Base-by-base conservation (phyloP, 2,888 invertebrate genomes). In the Siphonodentalium dalli region DNA sequence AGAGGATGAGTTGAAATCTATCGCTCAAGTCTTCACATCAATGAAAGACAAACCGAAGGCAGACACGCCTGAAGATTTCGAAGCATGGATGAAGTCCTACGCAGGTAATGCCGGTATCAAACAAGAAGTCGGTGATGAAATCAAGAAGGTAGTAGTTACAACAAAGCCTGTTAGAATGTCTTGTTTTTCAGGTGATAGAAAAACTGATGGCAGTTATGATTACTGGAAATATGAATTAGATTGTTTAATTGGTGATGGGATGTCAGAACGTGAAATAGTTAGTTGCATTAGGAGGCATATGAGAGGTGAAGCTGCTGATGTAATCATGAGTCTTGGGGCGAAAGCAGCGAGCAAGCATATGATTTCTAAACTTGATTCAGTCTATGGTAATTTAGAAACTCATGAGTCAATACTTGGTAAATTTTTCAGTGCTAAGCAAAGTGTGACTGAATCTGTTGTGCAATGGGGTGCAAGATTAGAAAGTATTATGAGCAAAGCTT, bases 181-280 rank as follows among this genome's bases (percentile, higher is more conserved):
- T 13, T 18, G 11, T 6, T 49, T 49, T 4, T 34, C 41, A 42
- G 50, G 50, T 8, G 42, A 42, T 35, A 42, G 37, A 23, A 40
- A 48, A 15, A 24, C 15, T n/a, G 50, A 50, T 7, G 23, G 37
- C 7, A 50, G 18, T n/a, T 50, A 40, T 46, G 41, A 46, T 41
- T 15, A 41, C 11, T 53, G 53, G 46, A 20, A 28, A 34, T 46
- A 46, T 24, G 46, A 53, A 27, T 40, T 53, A 3, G 26, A 45
- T 28, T 46, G 46, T 20, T 18, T 53, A 7, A 26, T 26, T 5
- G 31, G 34, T 6, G 45, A 45, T 18, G 43, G 43, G 13, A 35
- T 41, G 20, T 13, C 33, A 4, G 35, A 40, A 21, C 23, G 18
- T 28, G 34, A 28, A 6, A 35, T 53, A 9, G 24, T 21, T 5